These are phyloP conservation scores for Mormyrops attenuatus DNA, from an alignment of 2,797 vertebrate species.

Conservation along the genomic window DNA sequence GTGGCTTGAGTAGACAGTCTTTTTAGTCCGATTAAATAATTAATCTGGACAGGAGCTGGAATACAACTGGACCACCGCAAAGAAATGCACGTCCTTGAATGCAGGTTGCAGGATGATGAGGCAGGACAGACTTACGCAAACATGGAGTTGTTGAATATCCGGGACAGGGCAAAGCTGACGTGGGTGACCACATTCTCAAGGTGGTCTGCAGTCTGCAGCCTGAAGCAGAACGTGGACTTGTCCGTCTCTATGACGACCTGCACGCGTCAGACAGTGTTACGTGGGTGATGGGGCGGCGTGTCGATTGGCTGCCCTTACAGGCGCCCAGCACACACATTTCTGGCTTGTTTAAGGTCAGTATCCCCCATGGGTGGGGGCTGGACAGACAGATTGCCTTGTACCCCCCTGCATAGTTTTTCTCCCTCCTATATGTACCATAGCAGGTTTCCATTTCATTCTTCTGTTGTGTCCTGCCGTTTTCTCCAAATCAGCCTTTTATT, in stretches of 20 bases:
- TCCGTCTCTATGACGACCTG: slow-evolving; percentile 78
- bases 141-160: slow-evolving; percentile 76
- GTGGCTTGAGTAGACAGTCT: not conserved
- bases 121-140: slow-evolving; percentile 58
- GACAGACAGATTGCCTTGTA: not conserved
- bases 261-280: not conserved
- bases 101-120: not conserved
- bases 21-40: not conserved
- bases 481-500: not conserved
- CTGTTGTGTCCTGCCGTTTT: not conserved
- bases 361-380: not conserved
- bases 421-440: not conserved
- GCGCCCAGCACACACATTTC: not conserved
- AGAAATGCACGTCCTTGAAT: not conserved
- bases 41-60: not conserved
- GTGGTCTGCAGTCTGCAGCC: slow-evolving; percentile 67
- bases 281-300: not conserved
- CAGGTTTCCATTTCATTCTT: not conserved
- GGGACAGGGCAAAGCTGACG: slow-evolving; percentile 71
- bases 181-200: slow-evolving; percentile 73
- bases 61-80: not conserved
- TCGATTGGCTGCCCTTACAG: not conserved
- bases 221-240: slow-evolving; percentile 66
- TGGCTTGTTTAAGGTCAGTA: not conserved
- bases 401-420: not conserved